Base-by-base conservation (phyloP, 2,888 invertebrate species). In the Herminia tarsipennalis region DNA sequence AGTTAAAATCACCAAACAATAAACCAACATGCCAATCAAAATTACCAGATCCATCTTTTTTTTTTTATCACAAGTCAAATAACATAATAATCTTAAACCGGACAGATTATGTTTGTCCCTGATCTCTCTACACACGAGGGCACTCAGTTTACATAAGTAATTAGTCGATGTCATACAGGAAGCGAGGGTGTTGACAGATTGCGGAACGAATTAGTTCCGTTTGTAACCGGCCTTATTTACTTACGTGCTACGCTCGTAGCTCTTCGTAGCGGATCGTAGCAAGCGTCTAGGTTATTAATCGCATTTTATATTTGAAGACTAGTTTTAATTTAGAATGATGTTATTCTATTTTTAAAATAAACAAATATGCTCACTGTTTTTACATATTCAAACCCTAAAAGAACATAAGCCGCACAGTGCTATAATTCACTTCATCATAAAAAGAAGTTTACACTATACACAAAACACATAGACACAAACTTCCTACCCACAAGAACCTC, bases 121-220 rank as follows among this genome's bases (percentile, higher is more conserved):
- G 69, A 71, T 60, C 73, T 70, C 66, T 72, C 68, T 65, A 56
- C 76, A 76, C 77, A 77, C 74, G 68, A 78, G 79, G 78, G 71
- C 77, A 76, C 64, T 73, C 56, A 73, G 88, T 89, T 88, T 88
- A 86, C 89, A 83, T 86, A 85, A 86, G 88, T 88, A 89, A 89
- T 89, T 89, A 89, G 81, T 66, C 73, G 64, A 69, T 72, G 76
- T 76, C 70, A 74, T 75, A 76, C 72, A 69, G 63, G 60, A 56
- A 66, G 61, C 60, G 64, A 63, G 66, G 63, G 47, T 63, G 66
- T 67, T 60, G 63, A 66, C 66, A 65, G 53, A 70, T 66, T 59
- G 58, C 48, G 55, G 58, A 58, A 50, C 62, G 64, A 73, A 81
- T 78, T 73, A 72, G 74, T 66, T 66, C 56, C 67, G 76, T 81